Base-by-base conservation (phyloP, 2,888 invertebrate species). In the Itoplectis maculator region DNA sequence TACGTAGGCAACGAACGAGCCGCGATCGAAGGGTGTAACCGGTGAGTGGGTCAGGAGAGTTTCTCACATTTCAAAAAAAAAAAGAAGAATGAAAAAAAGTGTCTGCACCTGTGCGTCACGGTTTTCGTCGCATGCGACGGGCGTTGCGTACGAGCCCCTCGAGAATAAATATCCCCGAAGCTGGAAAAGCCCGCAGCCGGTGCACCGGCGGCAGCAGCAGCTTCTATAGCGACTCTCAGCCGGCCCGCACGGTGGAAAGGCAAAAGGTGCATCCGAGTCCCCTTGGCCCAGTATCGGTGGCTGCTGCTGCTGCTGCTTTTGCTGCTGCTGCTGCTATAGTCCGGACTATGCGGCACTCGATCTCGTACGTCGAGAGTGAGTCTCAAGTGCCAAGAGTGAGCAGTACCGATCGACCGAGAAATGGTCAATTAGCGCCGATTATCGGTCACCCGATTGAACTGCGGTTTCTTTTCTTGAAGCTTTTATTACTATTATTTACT, bases 11-110 rank as follows among this genome's bases (percentile, higher is more conserved):
- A 49, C 70, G 9, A 65, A 76, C 56, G 56, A 7, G 13, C 42
- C 54, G 65, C 15, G 11, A n/a, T n/a, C 18, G 65, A 20, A 68
- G 65, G 70, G 59, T 79, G 51, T 59, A 54, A 35, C 45, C 73
- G 51, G 54, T 35, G 59, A 82, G 82, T 82, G 78, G 82, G 82
- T 82, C 78, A 78, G 59, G 51, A 78, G 78, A 78, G 78, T 82
- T 79, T 82, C 78, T 75, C 79, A 75, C 70, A 75, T 79, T 79
- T 70, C 66, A 72, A 70, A 79, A 73, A 77, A 18, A 7, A 45
- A 45, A 29, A 29, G 5, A 29, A 29, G 5, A 29, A 29, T 3
- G 29, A 29, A 29, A 29, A 29, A 29, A 63, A 40, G n/a, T 23
- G 40, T 35, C 42, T 1, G 75, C 82, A 82, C 79, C 82, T 82